Conservation (phyloP, 2,113 vertebrate species). For the Lontra canadensis region DNA sequence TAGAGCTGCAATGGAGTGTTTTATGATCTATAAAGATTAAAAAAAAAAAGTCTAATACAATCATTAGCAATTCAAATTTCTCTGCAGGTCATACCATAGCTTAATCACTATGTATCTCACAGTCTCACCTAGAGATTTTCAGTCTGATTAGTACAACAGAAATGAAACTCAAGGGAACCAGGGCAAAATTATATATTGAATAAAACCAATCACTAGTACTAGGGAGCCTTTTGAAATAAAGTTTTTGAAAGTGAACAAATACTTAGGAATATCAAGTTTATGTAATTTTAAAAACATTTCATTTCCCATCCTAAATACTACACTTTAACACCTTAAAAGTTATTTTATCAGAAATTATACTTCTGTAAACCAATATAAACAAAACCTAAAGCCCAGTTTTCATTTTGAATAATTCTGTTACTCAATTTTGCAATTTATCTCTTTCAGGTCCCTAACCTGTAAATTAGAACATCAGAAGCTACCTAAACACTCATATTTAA, state of each 20-base stretch:
- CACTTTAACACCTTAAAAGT: background rate
- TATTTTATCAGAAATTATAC: constrained; percentile 11
- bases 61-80: background rate
- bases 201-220: background rate
- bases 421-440: background rate
- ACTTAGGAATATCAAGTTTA: background rate
- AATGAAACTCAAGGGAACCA: background rate
- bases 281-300: background rate
- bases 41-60: constrained; percentile 22
- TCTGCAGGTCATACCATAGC: background rate
- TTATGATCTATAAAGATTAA: constrained; percentile 11
- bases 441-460: background rate
- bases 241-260: background rate
- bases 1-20: background rate
- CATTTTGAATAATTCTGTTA: background rate
- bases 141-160: background rate
- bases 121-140: background rate
- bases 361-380: background rate
- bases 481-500: background rate
- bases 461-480: background rate
- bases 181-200: background rate
- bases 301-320: background rate
- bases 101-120: background rate
- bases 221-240: background rate
- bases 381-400: background rate